Conservation (phyloP, 2,797 vertebrate species). For the Tenualosa ilisha region DNA sequence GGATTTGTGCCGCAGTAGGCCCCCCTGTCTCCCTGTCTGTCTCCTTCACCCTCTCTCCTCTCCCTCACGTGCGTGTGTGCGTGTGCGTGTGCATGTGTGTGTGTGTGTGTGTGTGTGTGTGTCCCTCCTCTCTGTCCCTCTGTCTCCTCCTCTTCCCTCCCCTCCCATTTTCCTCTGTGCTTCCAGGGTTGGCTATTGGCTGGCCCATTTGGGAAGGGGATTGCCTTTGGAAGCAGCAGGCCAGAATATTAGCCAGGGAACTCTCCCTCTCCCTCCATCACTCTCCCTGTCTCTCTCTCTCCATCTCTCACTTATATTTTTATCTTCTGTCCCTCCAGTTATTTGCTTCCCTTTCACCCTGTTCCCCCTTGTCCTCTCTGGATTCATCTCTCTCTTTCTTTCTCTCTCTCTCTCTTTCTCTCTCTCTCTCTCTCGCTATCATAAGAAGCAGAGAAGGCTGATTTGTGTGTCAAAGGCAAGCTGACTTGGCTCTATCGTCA, state of each 20-base stretch:
- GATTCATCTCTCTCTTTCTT: background rate
- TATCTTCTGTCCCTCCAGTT: background rate
- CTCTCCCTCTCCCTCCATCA: background rate
- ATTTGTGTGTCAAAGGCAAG: conserved; percentile 22
- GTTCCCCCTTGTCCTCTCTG: background rate
- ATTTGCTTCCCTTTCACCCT: background rate
- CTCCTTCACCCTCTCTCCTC: background rate
- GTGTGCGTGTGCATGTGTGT: background rate
- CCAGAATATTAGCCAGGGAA: background rate
- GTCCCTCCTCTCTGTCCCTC: background rate
- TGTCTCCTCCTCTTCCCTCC: background rate
- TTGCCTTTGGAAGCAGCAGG: background rate
- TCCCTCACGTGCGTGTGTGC: background rate
- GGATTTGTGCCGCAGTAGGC: background rate
- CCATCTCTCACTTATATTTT: background rate
- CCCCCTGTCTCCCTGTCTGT: background rate
- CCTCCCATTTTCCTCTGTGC: background rate
- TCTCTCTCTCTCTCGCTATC: background rate
- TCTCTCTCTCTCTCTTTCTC: background rate
- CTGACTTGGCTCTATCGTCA: background rate
- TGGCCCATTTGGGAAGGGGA: background rate
- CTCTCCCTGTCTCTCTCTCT: background rate
- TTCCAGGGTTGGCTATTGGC: background rate
- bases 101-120: background rate
- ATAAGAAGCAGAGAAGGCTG: background rate